Conservation (phyloP, 2,113 vertebrate genomes). For the Chitala chitala region DNA sequence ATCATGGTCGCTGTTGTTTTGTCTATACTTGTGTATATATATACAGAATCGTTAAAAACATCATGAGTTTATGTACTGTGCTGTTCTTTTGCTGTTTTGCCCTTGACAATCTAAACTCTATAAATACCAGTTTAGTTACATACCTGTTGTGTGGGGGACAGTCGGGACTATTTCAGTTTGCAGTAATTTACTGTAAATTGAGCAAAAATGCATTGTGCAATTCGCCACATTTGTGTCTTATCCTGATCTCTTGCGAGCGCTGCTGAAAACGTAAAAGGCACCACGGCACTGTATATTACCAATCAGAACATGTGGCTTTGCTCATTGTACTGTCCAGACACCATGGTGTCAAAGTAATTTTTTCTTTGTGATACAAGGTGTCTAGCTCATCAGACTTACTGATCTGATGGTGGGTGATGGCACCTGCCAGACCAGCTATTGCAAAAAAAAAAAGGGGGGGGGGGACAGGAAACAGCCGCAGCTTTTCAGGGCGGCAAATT, state of each 20-base stretch:
- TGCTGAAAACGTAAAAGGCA: neutral
- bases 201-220: neutral
- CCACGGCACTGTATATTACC: neutral
- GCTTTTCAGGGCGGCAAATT: constrained; percentile 1
- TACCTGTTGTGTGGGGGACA: constrained; percentile 12
- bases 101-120: constrained; percentile 61
- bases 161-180: neutral
- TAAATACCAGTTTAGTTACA: constrained; percentile 19
- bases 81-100: constrained; percentile 29
- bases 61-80: neutral
- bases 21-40: neutral
- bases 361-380: neutral
- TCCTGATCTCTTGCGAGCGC: neutral
- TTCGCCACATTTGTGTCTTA: neutral
- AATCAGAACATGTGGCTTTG: neutral
- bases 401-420: neutral
- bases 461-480: neutral
- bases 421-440: neutral
- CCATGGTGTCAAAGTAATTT: neutral
- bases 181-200: constrained; percentile 17
- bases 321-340: neutral
- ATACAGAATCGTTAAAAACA: neutral
- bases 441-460: neutral
- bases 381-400: neutral
- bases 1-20: too few species aligned